Evolutionary conservation across 53 echinoderm and acorn worm species (phyloP).

Genomic region (Astropecten irregularis): DNA sequence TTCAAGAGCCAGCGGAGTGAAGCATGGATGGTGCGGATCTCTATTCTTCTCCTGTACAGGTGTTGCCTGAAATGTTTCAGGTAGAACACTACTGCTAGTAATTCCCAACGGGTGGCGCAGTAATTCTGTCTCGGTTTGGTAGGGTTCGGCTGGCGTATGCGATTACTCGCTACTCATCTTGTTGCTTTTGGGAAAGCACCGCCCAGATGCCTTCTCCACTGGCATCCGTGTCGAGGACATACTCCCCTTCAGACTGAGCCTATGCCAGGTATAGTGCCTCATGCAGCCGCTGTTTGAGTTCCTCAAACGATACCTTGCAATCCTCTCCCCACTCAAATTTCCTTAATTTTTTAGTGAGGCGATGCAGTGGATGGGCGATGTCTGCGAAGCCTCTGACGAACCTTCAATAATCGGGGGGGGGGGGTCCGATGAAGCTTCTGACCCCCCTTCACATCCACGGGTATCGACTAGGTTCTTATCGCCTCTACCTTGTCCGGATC

Average conservation of each 20-base stretch:
- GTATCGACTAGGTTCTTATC: not conserved
- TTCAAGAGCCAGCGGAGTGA: too few species aligned
- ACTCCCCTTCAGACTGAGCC: not conserved
- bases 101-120: not conserved
- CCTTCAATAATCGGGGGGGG: constrained; percentile 44
- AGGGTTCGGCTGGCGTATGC: not conserved
- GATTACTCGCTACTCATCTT: not conserved
- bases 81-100: not conserved
- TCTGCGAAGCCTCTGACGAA: constrained; percentile 29
- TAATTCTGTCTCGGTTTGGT: not conserved
- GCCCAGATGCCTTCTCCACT: too few species aligned
- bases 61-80: not conserved
- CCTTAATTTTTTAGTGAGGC: constrained; percentile 3
- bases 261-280: constrained; percentile 36
- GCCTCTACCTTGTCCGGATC: not conserved
- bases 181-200: not conserved
- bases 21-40: too few species aligned
- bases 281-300: constrained; percentile 4
- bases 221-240: constrained; percentile 52
- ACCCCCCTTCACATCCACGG: not conserved
- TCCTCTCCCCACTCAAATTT: constrained; percentile 12
- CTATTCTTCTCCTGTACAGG: too few species aligned
- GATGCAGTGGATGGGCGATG: constrained; percentile 12
- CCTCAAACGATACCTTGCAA: not conserved
- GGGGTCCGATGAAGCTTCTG: constrained; percentile 26